These are phyloP conservation scores for Gymnocephalus cernua DNA, from an alignment of 2,113 vertebrate species.

Conservation along the genomic window DNA sequence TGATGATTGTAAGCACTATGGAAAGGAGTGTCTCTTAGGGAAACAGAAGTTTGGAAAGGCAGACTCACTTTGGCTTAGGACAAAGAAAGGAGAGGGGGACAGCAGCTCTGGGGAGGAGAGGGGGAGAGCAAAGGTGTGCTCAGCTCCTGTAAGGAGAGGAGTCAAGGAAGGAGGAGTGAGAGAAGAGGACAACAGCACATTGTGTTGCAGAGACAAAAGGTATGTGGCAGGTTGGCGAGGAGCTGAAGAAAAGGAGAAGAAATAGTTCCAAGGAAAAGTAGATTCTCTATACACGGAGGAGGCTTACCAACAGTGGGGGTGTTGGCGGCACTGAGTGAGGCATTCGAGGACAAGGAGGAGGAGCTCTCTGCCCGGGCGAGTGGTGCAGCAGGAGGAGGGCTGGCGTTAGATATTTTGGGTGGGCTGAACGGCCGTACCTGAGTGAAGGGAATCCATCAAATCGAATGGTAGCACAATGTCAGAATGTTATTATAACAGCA, in stretches of 20 bases:
- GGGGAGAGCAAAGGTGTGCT: conserved; percentile 50
- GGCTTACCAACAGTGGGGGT: conserved; percentile 95
- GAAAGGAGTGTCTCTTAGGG: background rate
- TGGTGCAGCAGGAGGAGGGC: conserved; percentile 91
- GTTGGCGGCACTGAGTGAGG: conserved; percentile 94
- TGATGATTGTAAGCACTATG: background rate
- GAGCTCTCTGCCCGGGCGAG: conserved; percentile 96
- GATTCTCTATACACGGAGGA: background rate
- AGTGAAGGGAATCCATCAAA: background rate
- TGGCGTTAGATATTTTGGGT: conserved; percentile 88
- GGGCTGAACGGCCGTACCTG: conserved; percentile 96
- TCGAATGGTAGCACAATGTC: background rate
- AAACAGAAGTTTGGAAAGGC: conserved; percentile 15
- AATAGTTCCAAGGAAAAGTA: conserved; percentile 5
- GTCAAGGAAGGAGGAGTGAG: conserved; percentile 8
- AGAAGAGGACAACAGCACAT: conserved; percentile 12
- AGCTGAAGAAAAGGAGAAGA: conserved; percentile 18
- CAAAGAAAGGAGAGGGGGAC: conserved; percentile 68
- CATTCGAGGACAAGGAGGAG: conserved; percentile 95
- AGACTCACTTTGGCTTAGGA: conserved; percentile 78
- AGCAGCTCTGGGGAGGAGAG: conserved; percentile 70
- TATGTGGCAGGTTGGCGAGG: conserved; percentile 15
- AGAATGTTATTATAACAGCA: background rate
- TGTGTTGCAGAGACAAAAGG: conserved; percentile 35
- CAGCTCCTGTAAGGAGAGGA: conserved; percentile 64